phyloP scores from a whole-genome alignment of 2,113 vertebrate genomes.

The Chaetops frenatus region DNA sequence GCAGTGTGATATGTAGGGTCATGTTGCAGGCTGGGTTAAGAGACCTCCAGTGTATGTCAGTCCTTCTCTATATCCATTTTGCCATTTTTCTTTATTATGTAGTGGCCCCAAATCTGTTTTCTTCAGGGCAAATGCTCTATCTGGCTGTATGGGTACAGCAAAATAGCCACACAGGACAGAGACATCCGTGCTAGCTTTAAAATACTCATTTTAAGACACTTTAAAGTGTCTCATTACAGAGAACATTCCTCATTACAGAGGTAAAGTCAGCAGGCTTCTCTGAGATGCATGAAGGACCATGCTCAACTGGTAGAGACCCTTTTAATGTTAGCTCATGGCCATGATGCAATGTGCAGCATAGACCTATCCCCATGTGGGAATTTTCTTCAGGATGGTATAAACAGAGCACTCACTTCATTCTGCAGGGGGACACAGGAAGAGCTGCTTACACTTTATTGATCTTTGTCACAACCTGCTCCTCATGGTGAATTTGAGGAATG shows the following conservation, averaged over 20 bases:
- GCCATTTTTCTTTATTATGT: neutral
- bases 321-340: neutral
- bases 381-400: neutral
- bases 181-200: neutral
- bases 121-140: neutral
- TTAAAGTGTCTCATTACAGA: neutral
- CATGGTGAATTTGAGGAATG: neutral
- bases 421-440: neutral
- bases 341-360: neutral
- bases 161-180: neutral
- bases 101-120: neutral
- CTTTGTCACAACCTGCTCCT: neutral
- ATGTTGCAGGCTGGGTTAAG: neutral
- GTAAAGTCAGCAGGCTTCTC: neutral
- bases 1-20: neutral
- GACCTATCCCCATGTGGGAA: fast-evolving
- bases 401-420: neutral
- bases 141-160: neutral
- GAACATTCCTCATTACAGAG: neutral
- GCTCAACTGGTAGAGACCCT: neutral
- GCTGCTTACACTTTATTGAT: neutral
- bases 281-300: neutral
- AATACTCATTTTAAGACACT: neutral
- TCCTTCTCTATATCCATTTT: neutral
- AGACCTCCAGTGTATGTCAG: neutral